Conservation (phyloP, 2,113 vertebrate species). For the Blennius ocellaris region DNA sequence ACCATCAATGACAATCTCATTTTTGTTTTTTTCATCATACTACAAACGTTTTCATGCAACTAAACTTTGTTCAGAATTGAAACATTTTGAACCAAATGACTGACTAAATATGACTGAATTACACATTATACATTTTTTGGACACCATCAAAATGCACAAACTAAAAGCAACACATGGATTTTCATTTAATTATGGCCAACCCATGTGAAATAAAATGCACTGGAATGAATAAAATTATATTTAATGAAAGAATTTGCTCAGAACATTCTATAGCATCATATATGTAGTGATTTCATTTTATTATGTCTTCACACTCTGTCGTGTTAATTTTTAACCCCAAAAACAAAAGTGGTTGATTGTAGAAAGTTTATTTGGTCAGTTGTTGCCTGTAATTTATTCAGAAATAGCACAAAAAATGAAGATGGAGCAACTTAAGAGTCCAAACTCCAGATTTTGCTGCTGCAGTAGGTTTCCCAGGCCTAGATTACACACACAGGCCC, state of each 20-base stretch:
- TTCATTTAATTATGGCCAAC: neutral
- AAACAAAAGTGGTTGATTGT: too few species aligned
- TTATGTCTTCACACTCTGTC: too few species aligned
- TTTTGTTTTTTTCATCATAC: neutral
- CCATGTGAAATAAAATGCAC: neutral
- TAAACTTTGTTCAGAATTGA: neutral
- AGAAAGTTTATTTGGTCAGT: too few species aligned
- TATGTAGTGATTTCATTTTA: too few species aligned
- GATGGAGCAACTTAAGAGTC: too few species aligned
- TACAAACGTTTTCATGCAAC: too few species aligned
- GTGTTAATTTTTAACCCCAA: too few species aligned
- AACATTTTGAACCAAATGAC: neutral
- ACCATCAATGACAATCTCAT: neutral
- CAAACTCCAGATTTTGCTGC: too few species aligned
- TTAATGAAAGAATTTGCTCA: neutral
- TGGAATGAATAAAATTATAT: neutral
- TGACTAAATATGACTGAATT: conserved; percentile 2
- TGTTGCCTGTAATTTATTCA: too few species aligned
- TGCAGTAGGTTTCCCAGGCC: too few species aligned
- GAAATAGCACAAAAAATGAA: too few species aligned
- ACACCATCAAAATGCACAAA: neutral
- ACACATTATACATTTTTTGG: conserved; percentile 6
- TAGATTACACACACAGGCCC: too few species aligned
- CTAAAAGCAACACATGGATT: neutral
- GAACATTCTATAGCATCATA: neutral